Evolutionary conservation across 2,113 vertebrate genomes (phyloP).

Genomic region (Baryphthengus martii): DNA sequence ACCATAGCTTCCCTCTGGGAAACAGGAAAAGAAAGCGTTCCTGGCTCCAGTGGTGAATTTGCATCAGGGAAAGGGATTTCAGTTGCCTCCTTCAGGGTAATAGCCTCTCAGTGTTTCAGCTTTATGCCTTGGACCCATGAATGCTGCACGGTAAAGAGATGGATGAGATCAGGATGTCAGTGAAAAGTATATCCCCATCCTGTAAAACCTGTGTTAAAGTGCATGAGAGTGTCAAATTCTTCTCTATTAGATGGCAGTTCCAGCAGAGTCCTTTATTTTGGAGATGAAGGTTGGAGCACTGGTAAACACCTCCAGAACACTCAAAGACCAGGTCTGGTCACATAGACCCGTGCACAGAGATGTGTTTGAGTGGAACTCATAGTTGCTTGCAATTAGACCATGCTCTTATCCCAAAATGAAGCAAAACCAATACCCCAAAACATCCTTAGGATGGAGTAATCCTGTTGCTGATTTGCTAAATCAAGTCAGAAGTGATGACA

Average conservation of each 20-base stretch:
- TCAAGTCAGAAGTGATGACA: neutral
- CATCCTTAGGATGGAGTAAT: neutral
- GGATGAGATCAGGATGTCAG: neutral
- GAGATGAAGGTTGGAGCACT: neutral
- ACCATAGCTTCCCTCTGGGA: neutral
- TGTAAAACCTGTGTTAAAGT: neutral
- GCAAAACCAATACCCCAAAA: neutral
- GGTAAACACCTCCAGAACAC: neutral
- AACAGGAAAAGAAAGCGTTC: neutral
- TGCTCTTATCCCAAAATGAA: neutral
- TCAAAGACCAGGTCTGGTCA: neutral
- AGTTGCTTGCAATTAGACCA: neutral
- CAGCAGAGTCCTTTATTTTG: neutral
- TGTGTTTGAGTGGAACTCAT: neutral
- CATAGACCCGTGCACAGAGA: neutral
- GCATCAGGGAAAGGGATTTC: neutral
- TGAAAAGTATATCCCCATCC: neutral
- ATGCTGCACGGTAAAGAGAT: neutral
- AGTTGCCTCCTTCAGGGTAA: neutral
- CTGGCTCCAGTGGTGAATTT: neutral
- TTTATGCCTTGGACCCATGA: neutral
- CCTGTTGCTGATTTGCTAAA: neutral
- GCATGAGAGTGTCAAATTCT: neutral
- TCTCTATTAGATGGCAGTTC: neutral
- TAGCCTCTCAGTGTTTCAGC: neutral